A percentile compares a stretch with the other conserved stretches of the same genome.
phyloP scores from a whole-genome alignment of 2,888 invertebrate genomes.

The Halictus quadricinctus region DNA sequence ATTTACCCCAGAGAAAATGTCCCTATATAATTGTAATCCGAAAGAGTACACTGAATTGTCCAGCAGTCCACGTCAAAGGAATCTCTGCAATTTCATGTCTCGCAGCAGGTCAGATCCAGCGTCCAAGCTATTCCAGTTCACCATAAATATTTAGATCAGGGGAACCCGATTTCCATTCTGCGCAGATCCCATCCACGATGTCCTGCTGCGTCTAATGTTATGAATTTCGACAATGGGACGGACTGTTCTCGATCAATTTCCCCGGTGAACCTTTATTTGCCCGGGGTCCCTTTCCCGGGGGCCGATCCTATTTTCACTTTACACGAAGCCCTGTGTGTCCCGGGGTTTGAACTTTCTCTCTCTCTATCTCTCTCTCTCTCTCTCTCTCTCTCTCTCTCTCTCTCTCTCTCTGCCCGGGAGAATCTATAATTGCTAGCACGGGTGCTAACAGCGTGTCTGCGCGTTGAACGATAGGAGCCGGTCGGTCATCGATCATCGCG shows the following conservation, averaged over 20 bases:
- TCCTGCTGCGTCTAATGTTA: not conserved
- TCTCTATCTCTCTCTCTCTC: too few species aligned
- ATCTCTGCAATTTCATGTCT: not conserved
- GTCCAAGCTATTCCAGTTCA: conserved; percentile 1
- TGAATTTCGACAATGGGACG: conserved; percentile 9
- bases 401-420: not conserved
- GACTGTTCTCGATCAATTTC: conserved; percentile 21
- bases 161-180: not conserved
- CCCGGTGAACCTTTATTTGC: not conserved
- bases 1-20: not conserved
- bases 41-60: not conserved
- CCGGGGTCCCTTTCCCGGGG: not conserved
- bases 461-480: conserved; percentile 7
- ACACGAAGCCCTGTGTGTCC: not conserved
- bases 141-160: conserved; percentile 12
- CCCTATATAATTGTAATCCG: too few species aligned
- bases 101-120: not conserved
- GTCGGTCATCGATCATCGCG: conserved; percentile 27
- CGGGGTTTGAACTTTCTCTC: not conserved
- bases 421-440: conserved; percentile 28
- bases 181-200: not conserved
- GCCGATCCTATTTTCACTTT: conserved; percentile 18
- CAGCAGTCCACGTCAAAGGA: not conserved
- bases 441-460: conserved; percentile 7
- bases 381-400: too few species aligned